phyloP scores from a whole-genome alignment of 2,797 vertebrate species.

The Spinus olivaceus region DNA sequence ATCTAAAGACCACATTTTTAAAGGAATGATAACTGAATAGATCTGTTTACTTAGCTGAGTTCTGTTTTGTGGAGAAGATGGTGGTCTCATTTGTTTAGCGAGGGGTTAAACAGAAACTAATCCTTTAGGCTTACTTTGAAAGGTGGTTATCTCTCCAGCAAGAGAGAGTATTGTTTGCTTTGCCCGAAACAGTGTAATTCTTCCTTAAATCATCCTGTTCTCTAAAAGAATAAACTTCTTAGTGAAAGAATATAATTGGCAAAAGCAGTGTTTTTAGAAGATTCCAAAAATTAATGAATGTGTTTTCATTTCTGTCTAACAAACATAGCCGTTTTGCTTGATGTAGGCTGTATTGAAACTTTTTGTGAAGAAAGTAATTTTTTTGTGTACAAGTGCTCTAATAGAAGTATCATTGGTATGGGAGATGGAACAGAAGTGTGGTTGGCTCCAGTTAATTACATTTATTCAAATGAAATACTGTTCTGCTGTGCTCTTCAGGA shows the following conservation, averaged over 20 bases:
- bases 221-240: constrained; percentile 39
- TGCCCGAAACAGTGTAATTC: constrained; percentile 10
- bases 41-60: constrained; percentile 43
- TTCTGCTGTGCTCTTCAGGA: constrained; percentile 41
- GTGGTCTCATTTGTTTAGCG: constrained; percentile 20
- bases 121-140: constrained; percentile 43
- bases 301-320: constrained; percentile 52
- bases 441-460: constrained; percentile 66
- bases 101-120: constrained; percentile 34
- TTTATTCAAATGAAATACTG: constrained; percentile 66
- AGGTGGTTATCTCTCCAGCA: constrained; percentile 43
- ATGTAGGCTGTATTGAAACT: constrained; percentile 55
- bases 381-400: constrained; percentile 48
- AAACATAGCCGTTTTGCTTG: constrained; percentile 40
- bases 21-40: constrained; percentile 8
- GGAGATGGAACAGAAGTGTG: constrained; percentile 39
- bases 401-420: constrained; percentile 40
- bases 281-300: constrained; percentile 42
- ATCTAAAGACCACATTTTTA: constrained; percentile 31
- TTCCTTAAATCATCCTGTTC: constrained; percentile 14
- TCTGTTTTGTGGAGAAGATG: background rate
- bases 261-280: background rate
- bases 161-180: constrained; percentile 30
- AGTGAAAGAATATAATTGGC: background rate
- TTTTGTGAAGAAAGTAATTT: constrained; percentile 62